Conservation (phyloP, 1,140 invertebrate species). For the Drosophila jambulina region DNA sequence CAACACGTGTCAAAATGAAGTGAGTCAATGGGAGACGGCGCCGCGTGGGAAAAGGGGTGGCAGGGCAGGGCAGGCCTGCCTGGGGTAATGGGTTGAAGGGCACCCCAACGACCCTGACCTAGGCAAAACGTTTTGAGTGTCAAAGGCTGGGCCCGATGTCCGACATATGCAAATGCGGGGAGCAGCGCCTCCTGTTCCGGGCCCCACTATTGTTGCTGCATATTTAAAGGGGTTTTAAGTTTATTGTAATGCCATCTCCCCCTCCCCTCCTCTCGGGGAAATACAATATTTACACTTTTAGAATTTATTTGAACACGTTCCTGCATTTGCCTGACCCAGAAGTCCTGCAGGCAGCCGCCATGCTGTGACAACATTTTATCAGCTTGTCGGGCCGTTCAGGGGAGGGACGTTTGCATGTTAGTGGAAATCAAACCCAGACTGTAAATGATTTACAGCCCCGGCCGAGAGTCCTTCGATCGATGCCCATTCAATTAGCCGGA, state of each 20-base stretch:
- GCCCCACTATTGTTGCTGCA: slow-evolving; percentile 54
- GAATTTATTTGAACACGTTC: slow-evolving; percentile 79
- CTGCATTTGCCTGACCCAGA: slow-evolving; percentile 36
- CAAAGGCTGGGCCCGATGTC: slow-evolving; percentile 70
- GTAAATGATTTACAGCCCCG: slow-evolving; percentile 65
- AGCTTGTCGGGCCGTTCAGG: slow-evolving; percentile 41
- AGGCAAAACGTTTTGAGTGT: slow-evolving; percentile 77
- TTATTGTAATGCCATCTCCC: slow-evolving; percentile 24
- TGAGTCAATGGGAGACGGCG: slow-evolving; percentile 34
- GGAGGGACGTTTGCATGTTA: slow-evolving; percentile 53
- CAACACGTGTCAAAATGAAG: slow-evolving; percentile 76
- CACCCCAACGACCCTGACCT: slow-evolving; percentile 70
- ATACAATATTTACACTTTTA: slow-evolving; percentile 75
- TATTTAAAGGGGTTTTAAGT: slow-evolving; percentile 65
- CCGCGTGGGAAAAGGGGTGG: neutral
- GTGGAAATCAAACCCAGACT: slow-evolving; percentile 55
- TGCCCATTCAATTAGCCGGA: slow-evolving; percentile 52
- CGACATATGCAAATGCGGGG: slow-evolving; percentile 75
- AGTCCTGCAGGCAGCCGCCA: slow-evolving; percentile 60
- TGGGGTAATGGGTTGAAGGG: neutral
- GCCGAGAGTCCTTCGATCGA: slow-evolving; percentile 29
- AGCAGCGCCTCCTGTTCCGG: slow-evolving; percentile 42
- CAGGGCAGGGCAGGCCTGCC: neutral
- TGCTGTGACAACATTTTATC: slow-evolving; percentile 73
- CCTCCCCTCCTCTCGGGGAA: slow-evolving; percentile 9